Conservation (phyloP, 2,113 vertebrate species). For the Oncorhynchus clarkii region DNA sequence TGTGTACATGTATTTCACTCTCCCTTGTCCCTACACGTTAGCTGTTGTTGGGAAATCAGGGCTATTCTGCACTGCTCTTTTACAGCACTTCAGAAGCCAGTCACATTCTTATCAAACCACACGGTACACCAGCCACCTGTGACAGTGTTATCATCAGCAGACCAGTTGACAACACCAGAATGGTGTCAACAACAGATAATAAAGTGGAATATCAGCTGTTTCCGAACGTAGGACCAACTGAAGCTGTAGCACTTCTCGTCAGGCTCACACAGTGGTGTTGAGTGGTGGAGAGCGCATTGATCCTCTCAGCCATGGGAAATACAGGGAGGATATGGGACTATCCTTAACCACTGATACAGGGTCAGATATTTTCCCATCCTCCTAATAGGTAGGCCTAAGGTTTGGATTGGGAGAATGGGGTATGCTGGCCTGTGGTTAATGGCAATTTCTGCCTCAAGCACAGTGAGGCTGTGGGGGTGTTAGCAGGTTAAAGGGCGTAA, state of each 20-base stretch:
- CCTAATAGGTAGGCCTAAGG: neutral
- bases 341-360: no score
- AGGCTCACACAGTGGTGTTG: constrained; percentile 23
- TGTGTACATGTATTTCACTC: neutral
- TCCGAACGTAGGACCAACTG: neutral
- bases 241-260: neutral
- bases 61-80: neutral
- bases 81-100: neutral
- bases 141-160: no score
- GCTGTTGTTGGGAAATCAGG: no score
- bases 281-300: neutral
- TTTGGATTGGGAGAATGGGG: neutral
- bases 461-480: neutral
- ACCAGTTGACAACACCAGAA: no score
- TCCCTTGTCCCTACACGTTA: neutral
- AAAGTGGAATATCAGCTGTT: neutral
- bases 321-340: neutral
- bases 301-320: constrained; percentile 39
- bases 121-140: no score
- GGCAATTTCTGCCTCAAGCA: neutral
- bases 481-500: neutral
- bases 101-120: neutral
- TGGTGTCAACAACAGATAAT: no score
- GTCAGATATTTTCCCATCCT: neutral
- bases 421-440: neutral